Evolutionary conservation across 2,797 vertebrate species (phyloP), one percentile per base, ranked within the genome.

Genomic region (Helicolenus hilgendorfi): DNA sequence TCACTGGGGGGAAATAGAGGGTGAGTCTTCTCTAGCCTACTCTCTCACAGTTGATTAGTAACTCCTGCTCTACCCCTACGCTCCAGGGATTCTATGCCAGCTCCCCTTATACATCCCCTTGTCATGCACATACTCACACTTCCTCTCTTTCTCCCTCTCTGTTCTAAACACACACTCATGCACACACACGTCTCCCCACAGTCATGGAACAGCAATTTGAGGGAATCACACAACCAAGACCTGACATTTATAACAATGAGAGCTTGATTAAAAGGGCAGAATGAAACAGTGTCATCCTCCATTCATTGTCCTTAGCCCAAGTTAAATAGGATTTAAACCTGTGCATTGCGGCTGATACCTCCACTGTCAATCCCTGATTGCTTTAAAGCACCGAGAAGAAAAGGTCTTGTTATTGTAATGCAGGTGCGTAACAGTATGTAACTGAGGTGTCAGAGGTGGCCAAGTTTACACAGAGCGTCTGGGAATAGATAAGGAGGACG

Each of bases 1-100:
- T 95, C 91, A 94, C 89, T 45, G 11, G 78, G 89, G 92, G 87
- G 74, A 73, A 93, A 92, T 85, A 90, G 84, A 91, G 92, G 92
- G 85, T 83, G 93, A 94, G 92, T 93, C 88, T 92, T 89, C 81
- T 87, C 82, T n/a, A 86, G 91, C 85, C 84, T 56, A 78, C 94
- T 95, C 92, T 79, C 94, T 94, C 95, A 94, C 94, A 95, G 95
- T 96, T 95, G 95, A 96, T 96, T 95, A 96, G 94, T 92, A 94
- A 95, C 93, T 95, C 93, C 91, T 92, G 93, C 91, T 94, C 89
- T 91, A 85, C 88, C 93, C 92, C 91, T 83, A 89, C 75, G 88
- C 95, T 96, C 93, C 89, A 83, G 95, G 92, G 95, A 95, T 83
- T 91, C 92, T 69, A 81, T 65, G 93, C 96, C 94, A 95, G 85